Percentiles rank a stretch among this genome's conserved stretches.
Conservation (phyloP, 1,140 invertebrate species). For the Drosophila kohkoa region DNA sequence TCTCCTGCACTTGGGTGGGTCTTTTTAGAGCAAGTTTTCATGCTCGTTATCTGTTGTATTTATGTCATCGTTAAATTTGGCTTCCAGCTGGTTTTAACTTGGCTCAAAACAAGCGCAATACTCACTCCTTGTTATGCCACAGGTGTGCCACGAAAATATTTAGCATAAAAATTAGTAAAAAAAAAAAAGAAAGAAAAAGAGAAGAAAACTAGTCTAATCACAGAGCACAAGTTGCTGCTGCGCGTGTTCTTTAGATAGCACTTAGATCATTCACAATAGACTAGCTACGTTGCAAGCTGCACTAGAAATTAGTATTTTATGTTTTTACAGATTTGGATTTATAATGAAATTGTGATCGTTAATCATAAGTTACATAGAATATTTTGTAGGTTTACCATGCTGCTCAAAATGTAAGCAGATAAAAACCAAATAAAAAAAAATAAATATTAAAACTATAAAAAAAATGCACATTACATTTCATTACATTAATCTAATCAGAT, state of each 20-base stretch:
- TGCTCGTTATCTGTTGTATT: slow-evolving; percentile 74
- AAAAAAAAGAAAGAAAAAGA: neutral
- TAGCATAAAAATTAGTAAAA: slow-evolving; percentile 70
- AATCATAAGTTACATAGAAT: neutral
- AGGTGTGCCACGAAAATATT: slow-evolving; percentile 77
- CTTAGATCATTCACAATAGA: slow-evolving; percentile 52
- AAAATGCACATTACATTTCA: too few relatives aligned
- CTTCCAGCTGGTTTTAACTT: slow-evolving; percentile 67
- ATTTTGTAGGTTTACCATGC: too few relatives aligned
- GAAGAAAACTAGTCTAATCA: slow-evolving; percentile 75
- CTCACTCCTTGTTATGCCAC: slow-evolving; percentile 32
- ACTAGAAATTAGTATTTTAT: too few relatives aligned
- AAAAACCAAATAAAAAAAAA: too few relatives aligned
- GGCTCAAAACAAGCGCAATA: slow-evolving; percentile 54
- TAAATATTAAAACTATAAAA: too few relatives aligned
- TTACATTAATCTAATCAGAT: too few relatives aligned
- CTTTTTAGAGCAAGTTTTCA: slow-evolving; percentile 36
- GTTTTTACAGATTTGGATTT: too few relatives aligned
- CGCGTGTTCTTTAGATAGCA: slow-evolving; percentile 28
- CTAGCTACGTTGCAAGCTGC: neutral
- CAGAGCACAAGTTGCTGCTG: slow-evolving; percentile 29
- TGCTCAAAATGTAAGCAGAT: too few relatives aligned
- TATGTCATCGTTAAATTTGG: slow-evolving; percentile 78
- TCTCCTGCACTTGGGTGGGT: slow-evolving; percentile 54
- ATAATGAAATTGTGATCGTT: too few relatives aligned